Percentiles rank a stretch among this genome's conserved stretches.
phyloP scores from a whole-genome alignment of 35 echinoderm and acorn worm genomes.

The Chiridota heheva region DNA sequence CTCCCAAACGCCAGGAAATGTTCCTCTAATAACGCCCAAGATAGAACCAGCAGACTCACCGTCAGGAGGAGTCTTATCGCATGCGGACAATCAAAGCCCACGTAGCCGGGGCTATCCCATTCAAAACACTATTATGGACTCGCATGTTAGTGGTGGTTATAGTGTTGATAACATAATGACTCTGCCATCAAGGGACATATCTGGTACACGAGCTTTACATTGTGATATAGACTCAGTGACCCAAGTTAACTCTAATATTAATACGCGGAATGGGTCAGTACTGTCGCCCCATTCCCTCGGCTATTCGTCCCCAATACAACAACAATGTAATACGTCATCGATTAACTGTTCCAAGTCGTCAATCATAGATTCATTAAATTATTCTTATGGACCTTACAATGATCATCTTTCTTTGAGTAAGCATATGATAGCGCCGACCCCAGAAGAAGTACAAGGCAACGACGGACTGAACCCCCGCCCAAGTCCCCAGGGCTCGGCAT shows the following conservation, averaged over 20 bases:
- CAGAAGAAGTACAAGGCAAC: constrained; percentile 88
- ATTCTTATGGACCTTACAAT: constrained; percentile 52
- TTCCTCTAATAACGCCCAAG: constrained; percentile 74
- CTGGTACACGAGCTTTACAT: constrained; percentile 41
- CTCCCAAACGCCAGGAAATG: constrained; percentile 28
- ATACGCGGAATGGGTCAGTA: constrained; percentile 51
- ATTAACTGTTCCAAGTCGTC: constrained; percentile 58
- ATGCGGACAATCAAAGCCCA: constrained; percentile 16
- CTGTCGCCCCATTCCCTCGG: constrained; percentile 87
- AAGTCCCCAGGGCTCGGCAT: constrained; percentile 76
- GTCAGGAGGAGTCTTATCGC: constrained; percentile 45
- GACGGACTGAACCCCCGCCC: constrained; percentile 68
- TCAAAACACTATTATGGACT: constrained; percentile 18
- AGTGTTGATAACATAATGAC: constrained; percentile 93
- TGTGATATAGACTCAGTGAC: constrained; percentile 58
- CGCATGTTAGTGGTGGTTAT: constrained; percentile 51
- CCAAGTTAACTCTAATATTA: constrained; percentile 52
- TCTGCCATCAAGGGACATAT: constrained; percentile 44
- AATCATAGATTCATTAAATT: constrained; percentile 49
- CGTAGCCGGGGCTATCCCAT: background rate
- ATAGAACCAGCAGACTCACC: constrained; percentile 91
- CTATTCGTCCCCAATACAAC: constrained; percentile 63
- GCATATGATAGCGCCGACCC: constrained; percentile 98
- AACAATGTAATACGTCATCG: constrained; percentile 42
- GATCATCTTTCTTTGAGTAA: constrained; percentile 81